These are phyloP conservation scores for Halesus radiatus DNA, from an alignment of 1,140 invertebrate genomes.

Conservation along the genomic window DNA sequence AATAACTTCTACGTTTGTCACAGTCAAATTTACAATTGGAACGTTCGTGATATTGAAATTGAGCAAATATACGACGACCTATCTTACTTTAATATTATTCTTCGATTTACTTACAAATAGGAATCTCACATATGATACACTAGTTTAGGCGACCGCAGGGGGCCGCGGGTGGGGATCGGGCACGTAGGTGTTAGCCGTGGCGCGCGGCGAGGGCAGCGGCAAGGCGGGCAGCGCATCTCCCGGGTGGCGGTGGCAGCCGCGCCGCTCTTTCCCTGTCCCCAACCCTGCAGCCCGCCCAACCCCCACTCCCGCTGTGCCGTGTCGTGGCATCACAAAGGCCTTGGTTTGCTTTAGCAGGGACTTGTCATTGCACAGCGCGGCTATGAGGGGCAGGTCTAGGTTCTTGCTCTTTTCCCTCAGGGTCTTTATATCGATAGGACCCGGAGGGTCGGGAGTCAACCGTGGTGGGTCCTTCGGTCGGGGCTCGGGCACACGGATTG, in stretches of 20 bases:
- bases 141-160: slow-evolving; percentile 49
- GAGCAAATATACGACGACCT: slow-evolving; percentile 50
- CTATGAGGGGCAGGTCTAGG: slow-evolving; percentile 88
- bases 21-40: slow-evolving; percentile 27
- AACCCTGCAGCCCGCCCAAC: neutral
- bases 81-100: neutral
- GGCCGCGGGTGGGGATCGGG: slow-evolving; percentile 51
- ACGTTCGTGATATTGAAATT: slow-evolving; percentile 31
- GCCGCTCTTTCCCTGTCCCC: slow-evolving; percentile 28
- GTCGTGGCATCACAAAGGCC: slow-evolving; percentile 82
- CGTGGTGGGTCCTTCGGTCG: slow-evolving; percentile 75
- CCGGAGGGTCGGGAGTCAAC: slow-evolving; percentile 56
- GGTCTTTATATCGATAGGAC: slow-evolving; percentile 82
- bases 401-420: slow-evolving; percentile 89
- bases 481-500: slow-evolving; percentile 80
- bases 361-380: slow-evolving; percentile 90
- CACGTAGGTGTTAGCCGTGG: slow-evolving; percentile 54
- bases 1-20: slow-evolving; percentile 34
- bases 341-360: slow-evolving; percentile 88
- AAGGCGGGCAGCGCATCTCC: slow-evolving; percentile 54
- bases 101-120: slow-evolving; percentile 17
- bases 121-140: neutral
- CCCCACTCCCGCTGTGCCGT: slow-evolving; percentile 40
- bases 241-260: slow-evolving; percentile 52
- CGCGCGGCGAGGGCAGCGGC: slow-evolving; percentile 45